These are phyloP conservation scores for Atrichornis clamosus DNA, from an alignment of 2,113 vertebrate genomes.

Conservation along the genomic window DNA sequence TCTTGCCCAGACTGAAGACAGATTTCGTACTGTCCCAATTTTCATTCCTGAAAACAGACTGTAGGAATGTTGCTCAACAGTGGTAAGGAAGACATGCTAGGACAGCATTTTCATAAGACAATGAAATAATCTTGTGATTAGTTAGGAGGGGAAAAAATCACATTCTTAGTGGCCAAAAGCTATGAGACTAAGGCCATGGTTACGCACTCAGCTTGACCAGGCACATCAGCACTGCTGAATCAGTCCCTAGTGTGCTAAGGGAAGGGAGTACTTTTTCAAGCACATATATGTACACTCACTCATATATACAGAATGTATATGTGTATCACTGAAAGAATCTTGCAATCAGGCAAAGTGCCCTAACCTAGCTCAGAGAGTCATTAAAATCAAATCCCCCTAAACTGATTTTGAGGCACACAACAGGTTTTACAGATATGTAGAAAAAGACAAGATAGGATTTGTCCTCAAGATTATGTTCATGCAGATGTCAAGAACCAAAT, in stretches of 20 bases:
- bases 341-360: background rate
- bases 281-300: background rate
- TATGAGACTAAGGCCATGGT: background rate
- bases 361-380: background rate
- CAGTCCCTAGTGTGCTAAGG: background rate
- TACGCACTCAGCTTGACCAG: background rate
- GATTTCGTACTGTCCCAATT: conserved; percentile 31
- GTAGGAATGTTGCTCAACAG: conserved; percentile 61
- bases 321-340: background rate
- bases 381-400: background rate
- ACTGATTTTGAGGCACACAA: background rate
- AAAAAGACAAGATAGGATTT: background rate
- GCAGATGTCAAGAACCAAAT: background rate
- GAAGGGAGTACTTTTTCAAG: background rate
- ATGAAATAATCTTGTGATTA: conserved; percentile 2
- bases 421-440: background rate
- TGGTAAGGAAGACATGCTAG: conserved; percentile 41
- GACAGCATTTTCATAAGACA: background rate
- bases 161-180: background rate
- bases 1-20: conserved; percentile 32
- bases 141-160: background rate
- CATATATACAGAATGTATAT: background rate
- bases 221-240: background rate
- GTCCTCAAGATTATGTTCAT: background rate
- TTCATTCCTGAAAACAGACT: conserved; percentile 65